phyloP scores from a whole-genome alignment of 2,797 vertebrate genomes.

The Ctenopoma multispine region DNA sequence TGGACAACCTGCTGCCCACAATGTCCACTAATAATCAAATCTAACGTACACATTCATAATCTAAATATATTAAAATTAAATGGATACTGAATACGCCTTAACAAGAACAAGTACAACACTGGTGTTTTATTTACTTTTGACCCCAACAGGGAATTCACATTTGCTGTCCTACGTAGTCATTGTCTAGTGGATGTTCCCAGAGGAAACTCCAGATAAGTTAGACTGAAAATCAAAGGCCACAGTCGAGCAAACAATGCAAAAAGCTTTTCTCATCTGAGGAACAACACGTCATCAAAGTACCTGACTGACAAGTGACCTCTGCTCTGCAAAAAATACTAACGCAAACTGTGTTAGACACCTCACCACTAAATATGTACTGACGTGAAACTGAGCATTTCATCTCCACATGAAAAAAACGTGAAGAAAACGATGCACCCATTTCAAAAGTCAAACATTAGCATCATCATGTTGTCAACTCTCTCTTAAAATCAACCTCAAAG shows the following conservation, averaged over 20 bases:
- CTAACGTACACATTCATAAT: too few relatives aligned
- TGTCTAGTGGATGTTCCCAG: not conserved
- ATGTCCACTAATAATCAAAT: too few relatives aligned
- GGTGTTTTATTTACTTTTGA: too few relatives aligned
- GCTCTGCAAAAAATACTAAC: not conserved
- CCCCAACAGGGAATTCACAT: too few relatives aligned
- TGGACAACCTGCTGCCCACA: too few relatives aligned
- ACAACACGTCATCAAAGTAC: not conserved
- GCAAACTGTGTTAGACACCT: not conserved
- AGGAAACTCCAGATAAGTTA: not conserved
- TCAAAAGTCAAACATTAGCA: slow-evolving; percentile 40
- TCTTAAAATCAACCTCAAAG: slow-evolving; percentile 50
- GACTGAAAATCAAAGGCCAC: not conserved
- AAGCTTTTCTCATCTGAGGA: not conserved
- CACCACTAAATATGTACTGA: not conserved
- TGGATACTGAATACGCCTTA: too few relatives aligned
- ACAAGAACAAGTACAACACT: too few relatives aligned
- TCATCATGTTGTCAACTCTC: slow-evolving; percentile 42
- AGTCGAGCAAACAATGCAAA: slow-evolving; percentile 21
- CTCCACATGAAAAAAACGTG: slow-evolving; percentile 4
- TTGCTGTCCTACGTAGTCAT: too few relatives aligned
- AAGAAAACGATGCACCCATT: not conserved
- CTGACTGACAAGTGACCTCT: not conserved
- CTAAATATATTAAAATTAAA: too few relatives aligned
- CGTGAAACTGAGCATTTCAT: not conserved